Evolutionary conservation across 2,888 invertebrate species (phyloP), one percentile per base, ranked within the genome.

Genomic region (Plebejus argus): DNA sequence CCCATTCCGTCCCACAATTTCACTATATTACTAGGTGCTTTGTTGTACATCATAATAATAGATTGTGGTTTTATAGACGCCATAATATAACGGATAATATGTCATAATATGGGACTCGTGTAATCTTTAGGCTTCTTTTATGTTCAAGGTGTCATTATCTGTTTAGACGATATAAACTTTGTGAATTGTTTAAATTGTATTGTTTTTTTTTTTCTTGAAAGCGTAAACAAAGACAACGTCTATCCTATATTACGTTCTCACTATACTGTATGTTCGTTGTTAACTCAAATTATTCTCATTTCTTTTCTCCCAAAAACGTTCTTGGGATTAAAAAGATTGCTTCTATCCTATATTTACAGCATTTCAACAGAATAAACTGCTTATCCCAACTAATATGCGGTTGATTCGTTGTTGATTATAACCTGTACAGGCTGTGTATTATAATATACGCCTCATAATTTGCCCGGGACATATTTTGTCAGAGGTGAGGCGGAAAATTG

Each of bases 401-500:
- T 66, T 66, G 66, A 66, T 66, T 66, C 66, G 23, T 33, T 66
- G 66, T 66, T 66, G 66, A 66, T 66, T 66, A 66, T 33, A 66
- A 28, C 66, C 66, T 33, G 66, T 66, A 15, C 66, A 28, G 66
- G 15, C 66, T 53, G 49, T 49, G 15, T 49, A 72, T 49, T 53
- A 77, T 70, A 76, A 53, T 53, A 33, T 70, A 77, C 71, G 56
- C 56, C 72, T 72, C 58, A 77, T 77, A 77, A 77, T 77, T 77
- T 56, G 56, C 56, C 71, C 58, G 56, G 23, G 72, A 72, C 77
- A 77, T 81, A n/a, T n/a, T n/a, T 81, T 81, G 83, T 81, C 82
- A 81, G 82, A 81, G 83, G 82, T 81, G 80, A 80, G 82, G 82
- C 80, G 80, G 80, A 80, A 82, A 82, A 83, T 82, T 83, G 81